These are phyloP conservation scores for Serripes groenlandicus DNA, from an alignment of 2,888 invertebrate species.

Conservation along the genomic window DNA sequence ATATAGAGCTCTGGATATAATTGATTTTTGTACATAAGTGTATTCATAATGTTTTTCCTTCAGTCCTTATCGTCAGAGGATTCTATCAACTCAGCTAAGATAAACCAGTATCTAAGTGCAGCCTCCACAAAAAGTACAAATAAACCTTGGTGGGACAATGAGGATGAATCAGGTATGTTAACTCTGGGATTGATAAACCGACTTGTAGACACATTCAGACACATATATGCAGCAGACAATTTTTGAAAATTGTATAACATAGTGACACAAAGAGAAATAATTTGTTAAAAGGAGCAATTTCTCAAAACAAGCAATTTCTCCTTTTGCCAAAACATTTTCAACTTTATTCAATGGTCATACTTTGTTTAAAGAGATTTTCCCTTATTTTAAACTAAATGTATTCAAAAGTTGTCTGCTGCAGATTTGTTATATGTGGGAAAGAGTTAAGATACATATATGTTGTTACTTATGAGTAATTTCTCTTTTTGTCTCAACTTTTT, in stretches of 20 bases:
- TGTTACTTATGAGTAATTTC: too few relatives aligned
- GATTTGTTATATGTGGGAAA: neutral
- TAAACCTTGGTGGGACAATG: constrained; percentile 75
- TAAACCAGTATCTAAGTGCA: constrained; percentile 75
- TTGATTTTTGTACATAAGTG: too few relatives aligned
- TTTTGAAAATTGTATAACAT: neutral
- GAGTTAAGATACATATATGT: neutral
- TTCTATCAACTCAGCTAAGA: constrained; percentile 78
- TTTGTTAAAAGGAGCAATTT: neutral
- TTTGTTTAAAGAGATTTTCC: too few relatives aligned
- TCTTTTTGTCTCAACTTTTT: too few relatives aligned
- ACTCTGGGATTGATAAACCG: neutral
- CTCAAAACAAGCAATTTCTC: neutral
- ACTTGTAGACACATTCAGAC: neutral
- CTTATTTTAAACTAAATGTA: too few relatives aligned
- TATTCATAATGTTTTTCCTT: constrained; percentile 27
- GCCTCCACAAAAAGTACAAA: constrained; percentile 69
- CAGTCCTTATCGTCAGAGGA: constrained; percentile 83
- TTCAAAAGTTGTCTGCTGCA: neutral
- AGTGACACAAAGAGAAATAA: neutral
- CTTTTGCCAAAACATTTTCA: neutral
- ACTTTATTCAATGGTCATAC: too few relatives aligned
- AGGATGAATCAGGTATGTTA: constrained; percentile 61
- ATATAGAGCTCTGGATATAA: too few relatives aligned
- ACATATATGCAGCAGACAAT: neutral